phyloP scores from a whole-genome alignment of 2,113 vertebrate species.

The Fulmarus glacialis region DNA sequence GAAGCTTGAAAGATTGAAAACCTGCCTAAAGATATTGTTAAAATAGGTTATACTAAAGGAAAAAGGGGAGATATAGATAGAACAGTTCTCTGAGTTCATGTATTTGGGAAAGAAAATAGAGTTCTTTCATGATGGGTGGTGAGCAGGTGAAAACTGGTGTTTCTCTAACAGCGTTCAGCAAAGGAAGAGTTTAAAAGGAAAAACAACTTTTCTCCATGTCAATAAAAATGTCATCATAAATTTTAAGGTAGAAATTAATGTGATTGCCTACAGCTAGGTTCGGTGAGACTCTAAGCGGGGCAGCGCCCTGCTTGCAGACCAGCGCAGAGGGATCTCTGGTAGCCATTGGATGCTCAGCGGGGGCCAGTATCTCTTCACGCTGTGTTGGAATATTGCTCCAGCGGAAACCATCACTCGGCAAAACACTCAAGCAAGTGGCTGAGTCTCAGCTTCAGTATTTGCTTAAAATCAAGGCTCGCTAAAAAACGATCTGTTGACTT shows the following conservation, averaged over 20 bases:
- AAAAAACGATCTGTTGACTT: background rate
- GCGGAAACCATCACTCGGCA: background rate
- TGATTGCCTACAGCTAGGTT: background rate
- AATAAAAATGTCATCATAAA: background rate
- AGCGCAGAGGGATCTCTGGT: background rate
- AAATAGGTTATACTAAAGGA: background rate
- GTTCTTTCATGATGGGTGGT: background rate
- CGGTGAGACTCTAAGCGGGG: background rate
- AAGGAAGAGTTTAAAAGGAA: background rate
- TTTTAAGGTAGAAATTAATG: background rate
- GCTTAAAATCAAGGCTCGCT: background rate
- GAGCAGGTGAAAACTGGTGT: background rate
- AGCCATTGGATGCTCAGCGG: rapidly evolving
- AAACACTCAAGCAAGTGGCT: background rate
- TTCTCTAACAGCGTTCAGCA: background rate
- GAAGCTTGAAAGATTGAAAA: background rate
- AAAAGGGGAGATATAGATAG: background rate
- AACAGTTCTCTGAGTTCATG: background rate
- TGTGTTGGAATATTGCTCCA: background rate
- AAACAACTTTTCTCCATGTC: background rate
- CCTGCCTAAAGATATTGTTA: background rate
- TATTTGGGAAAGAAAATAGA: background rate
- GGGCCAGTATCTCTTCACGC: background rate
- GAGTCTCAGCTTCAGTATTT: background rate
- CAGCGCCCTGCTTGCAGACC: background rate